Percentiles rank a stretch among this genome's conserved stretches.
phyloP scores from a whole-genome alignment of 2,113 vertebrate species.

The Apus apus region DNA sequence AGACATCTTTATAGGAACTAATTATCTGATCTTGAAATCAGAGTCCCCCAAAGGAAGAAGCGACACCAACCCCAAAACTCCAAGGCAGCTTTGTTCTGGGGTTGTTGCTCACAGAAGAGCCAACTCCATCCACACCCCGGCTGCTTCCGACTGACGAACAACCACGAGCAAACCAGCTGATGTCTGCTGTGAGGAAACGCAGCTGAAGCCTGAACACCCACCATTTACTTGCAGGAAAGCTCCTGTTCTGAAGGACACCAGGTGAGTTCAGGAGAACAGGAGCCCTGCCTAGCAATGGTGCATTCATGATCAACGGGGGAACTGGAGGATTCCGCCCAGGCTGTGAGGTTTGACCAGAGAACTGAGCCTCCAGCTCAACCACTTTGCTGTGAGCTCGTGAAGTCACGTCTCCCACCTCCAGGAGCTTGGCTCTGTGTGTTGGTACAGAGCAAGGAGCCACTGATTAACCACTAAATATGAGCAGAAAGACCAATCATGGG shows the following conservation, averaged over 20 bases:
- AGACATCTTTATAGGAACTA: neutral
- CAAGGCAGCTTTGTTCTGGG: neutral
- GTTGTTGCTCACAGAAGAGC: neutral
- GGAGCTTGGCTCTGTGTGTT: fast-evolving
- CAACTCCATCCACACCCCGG: fast-evolving
- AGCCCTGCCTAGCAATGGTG: neutral
- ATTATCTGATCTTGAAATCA: neutral
- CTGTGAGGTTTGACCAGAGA: neutral
- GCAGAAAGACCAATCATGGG: fast-evolving
- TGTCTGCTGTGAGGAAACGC: neutral
- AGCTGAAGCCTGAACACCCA: fast-evolving
- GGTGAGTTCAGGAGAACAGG: neutral
- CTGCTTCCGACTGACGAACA: neutral
- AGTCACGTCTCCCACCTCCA: neutral
- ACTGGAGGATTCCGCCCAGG: fast-evolving
- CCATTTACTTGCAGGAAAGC: neutral
- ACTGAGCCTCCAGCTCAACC: neutral
- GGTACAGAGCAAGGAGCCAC: fast-evolving
- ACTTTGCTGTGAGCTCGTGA: fast-evolving
- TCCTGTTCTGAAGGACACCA: neutral
- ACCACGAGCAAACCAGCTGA: fast-evolving
- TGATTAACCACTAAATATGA: neutral
- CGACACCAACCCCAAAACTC: neutral
- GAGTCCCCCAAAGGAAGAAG: neutral
- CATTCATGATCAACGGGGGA: fast-evolving